phyloP scores from a whole-genome alignment of 1,140 invertebrate species.

The Heliothis subflexa region DNA sequence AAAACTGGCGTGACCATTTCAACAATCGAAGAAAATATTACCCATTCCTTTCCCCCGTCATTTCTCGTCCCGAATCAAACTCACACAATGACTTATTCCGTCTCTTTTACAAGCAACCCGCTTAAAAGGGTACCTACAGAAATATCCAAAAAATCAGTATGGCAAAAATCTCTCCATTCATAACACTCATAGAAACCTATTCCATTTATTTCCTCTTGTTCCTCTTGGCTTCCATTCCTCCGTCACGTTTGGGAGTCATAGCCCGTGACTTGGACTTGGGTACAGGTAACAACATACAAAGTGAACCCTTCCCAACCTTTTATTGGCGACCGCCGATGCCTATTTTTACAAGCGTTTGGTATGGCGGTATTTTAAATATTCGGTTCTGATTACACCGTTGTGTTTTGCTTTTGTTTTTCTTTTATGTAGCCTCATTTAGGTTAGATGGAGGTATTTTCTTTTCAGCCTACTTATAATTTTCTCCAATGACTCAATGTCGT shows the following conservation, averaged over 20 bases:
- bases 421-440: too few relatives aligned
- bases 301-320: slow-evolving; percentile 48
- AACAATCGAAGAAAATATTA: not conserved
- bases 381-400: slow-evolving; percentile 34
- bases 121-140: slow-evolving; percentile 25
- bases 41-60: not conserved
- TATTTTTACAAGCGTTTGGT: slow-evolving; percentile 53
- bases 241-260: slow-evolving; percentile 37
- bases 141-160: slow-evolving; percentile 20
- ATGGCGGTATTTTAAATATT: slow-evolving; percentile 30
- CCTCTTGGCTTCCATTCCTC: not conserved
- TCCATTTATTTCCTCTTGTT: slow-evolving; percentile 15
- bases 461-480: too few relatives aligned
- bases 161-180: slow-evolving; percentile 22
- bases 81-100: slow-evolving; percentile 13
- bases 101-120: not conserved
- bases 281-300: slow-evolving; percentile 44
- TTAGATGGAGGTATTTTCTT: too few relatives aligned
- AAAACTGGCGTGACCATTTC: not conserved
- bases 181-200: slow-evolving; percentile 25
- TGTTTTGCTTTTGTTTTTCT: not conserved
- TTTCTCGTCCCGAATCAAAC: not conserved
- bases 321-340: slow-evolving; percentile 46
- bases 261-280: slow-evolving; percentile 38
- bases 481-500: too few relatives aligned